Evolutionary conservation across 2,113 vertebrate species (phyloP), one percentile per base, ranked within the genome.

Genomic region (Rostratula benghalensis): DNA sequence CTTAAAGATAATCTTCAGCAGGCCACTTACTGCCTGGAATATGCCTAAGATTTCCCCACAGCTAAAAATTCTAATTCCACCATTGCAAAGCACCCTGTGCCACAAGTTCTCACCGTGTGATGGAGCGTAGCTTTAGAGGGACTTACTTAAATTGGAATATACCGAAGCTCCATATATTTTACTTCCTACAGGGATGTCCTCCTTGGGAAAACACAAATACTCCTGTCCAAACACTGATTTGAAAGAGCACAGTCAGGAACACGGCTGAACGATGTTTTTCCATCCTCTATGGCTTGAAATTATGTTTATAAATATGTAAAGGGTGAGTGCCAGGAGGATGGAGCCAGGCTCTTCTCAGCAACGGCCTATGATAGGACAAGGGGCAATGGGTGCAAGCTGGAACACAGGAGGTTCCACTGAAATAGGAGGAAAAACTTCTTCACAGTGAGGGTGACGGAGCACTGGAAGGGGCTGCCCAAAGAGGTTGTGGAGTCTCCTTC

Each of bases 91-190:
- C 68, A 81, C 48, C 61, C 64, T 53, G 6, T 2, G 12, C 33
- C 35, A 30, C 37, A 31, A 23, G 30, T 39, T 78, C 75, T 89
- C 69, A 63, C 14, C 0, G 0, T 2, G 18, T 3, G 28, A 41
- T 39, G 69, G 35, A 67, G 35, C 1, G 1, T 8, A 57, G 19
- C 56, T 63, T 43, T 35, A 39, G 6, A 74, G 39, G n/a, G 43
- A 46, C 41, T 41, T 43, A 70, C 3, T 85, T 78, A 64, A 89
- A 94, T 12, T 51, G n/a, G 14, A 68, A 83, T 54, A 64, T 21
- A 70, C 20, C 39, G 28, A 68, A 80, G 13, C 39, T 77, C 50
- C n/a, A 88, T 31, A 15, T 50, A n/a, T 61, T 65, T 83, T 28
- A 37, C 41, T 73, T 85, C 64, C 68, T 67, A 78, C 39, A 37